Percentiles rank a stretch among this genome's conserved stretches.
Conservation (phyloP, 2,888 invertebrate genomes). For the Microplitis manilae region DNA sequence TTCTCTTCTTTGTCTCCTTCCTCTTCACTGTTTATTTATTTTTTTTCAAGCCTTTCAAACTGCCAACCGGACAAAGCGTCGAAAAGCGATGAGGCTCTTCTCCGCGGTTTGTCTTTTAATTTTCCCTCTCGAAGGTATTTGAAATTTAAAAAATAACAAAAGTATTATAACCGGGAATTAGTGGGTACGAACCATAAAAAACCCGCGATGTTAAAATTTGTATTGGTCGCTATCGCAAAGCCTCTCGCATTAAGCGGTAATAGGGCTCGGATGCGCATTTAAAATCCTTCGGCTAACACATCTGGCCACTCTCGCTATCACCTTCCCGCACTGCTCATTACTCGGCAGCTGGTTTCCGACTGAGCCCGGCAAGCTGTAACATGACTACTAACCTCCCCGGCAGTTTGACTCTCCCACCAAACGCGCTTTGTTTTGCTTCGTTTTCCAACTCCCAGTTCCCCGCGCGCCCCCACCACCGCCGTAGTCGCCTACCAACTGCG, state of each 20-base stretch:
- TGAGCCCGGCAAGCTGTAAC: slow-evolving; percentile 58
- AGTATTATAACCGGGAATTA: slow-evolving; percentile 4
- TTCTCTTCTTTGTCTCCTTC: not conserved
- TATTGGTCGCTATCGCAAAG: slow-evolving; percentile 64
- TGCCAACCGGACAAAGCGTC: slow-evolving; percentile 20
- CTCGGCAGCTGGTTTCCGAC: slow-evolving; percentile 71
- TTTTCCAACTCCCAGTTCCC: slow-evolving; percentile 24
- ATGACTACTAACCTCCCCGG: slow-evolving; percentile 48
- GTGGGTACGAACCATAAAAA: slow-evolving; percentile 5
- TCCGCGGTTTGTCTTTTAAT: not conserved
- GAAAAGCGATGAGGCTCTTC: slow-evolving; percentile 23
- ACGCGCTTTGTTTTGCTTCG: slow-evolving; percentile 20
- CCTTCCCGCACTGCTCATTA: slow-evolving; percentile 70
- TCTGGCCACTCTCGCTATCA: slow-evolving; percentile 65
- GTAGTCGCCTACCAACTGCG: slow-evolving; percentile 17
- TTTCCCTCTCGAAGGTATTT: slow-evolving; percentile 21
- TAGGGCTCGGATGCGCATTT: slow-evolving; percentile 70
- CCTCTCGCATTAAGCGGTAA: slow-evolving; percentile 65
- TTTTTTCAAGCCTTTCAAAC: slow-evolving; percentile 13
- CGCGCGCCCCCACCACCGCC: not conserved
- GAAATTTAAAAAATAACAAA: not conserved
- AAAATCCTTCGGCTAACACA: slow-evolving; percentile 69
- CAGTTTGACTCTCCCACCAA: slow-evolving; percentile 49
- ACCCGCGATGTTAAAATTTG: slow-evolving; percentile 42
- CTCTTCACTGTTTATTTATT: not conserved